Evolutionary conservation across 2,888 invertebrate genomes (phyloP).

Genomic region (Mimachlamys varia): DNA sequence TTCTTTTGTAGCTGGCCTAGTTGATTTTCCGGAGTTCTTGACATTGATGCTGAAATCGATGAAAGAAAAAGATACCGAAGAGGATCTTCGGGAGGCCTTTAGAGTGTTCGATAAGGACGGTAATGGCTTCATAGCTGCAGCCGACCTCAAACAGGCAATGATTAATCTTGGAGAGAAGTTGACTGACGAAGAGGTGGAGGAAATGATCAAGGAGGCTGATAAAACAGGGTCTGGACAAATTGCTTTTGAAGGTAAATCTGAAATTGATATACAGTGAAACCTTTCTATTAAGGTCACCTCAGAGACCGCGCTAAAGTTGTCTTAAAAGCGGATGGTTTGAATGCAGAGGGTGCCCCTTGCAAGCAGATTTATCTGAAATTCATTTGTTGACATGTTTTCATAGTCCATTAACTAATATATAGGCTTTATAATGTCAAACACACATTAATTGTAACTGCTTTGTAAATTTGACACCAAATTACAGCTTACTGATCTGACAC

Average conservation of each 20-base stretch:
- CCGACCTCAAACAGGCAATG: background rate
- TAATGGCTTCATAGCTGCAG: background rate
- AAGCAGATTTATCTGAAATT: no score
- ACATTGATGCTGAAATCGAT: background rate
- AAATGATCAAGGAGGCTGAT: conserved; percentile 2
- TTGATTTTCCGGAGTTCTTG: background rate
- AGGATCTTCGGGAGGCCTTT: conserved; percentile 7
- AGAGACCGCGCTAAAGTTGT: no score
- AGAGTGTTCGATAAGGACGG: background rate
- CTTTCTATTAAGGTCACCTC: no score
- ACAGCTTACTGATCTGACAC: no score
- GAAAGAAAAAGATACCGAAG: background rate
- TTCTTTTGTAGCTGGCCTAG: background rate
- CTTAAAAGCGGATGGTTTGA: no score
- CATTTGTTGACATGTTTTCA: no score
- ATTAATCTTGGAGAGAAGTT: conserved; percentile 17
- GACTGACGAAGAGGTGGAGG: background rate
- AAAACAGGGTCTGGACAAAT: conserved; percentile 3
- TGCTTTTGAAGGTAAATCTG: background rate
- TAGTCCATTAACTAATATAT: no score
- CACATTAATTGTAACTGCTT: no score
- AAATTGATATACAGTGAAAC: background rate
- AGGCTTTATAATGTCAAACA: no score
- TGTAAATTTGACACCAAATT: no score
- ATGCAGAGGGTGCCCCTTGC: no score